phyloP scores from a whole-genome alignment of 2,113 vertebrate species.

The Ictalurus punctatus region DNA sequence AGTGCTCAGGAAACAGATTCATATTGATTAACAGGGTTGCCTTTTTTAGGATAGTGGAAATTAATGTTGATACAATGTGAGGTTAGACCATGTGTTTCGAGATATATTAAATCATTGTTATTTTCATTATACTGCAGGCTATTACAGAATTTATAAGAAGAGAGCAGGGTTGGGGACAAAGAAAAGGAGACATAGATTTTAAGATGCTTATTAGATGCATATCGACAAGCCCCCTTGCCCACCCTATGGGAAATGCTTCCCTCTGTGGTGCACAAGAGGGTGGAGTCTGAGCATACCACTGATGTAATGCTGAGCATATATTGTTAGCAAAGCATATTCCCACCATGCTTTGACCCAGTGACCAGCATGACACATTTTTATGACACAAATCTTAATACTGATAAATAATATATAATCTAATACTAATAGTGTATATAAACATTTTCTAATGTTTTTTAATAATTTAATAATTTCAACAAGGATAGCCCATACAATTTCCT shows the following conservation, averaged over 20 bases:
- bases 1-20: conserved; percentile 5
- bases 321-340: conserved; percentile 27
- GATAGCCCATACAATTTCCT: neutral
- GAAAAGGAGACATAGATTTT: conserved; percentile 51
- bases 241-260: conserved; percentile 11
- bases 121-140: conserved; percentile 38
- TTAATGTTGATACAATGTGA: neutral
- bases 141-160: conserved; percentile 36
- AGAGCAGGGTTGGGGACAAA: conserved; percentile 36
- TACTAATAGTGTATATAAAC: neutral
- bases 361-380: neutral
- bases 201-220: conserved; percentile 51
- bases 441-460: neutral
- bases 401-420: neutral
- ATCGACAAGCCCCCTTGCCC: neutral
- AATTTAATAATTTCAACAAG: neutral
- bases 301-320: conserved; percentile 51
- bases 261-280: conserved; percentile 30
- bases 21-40: neutral
- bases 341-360: neutral
- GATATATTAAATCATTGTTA: conserved; percentile 22
- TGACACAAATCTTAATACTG: neutral
- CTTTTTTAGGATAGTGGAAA: neutral
- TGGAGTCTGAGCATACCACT: conserved; percentile 40
- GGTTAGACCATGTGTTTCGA: neutral